Evolutionary conservation across 1,140 invertebrate species (phyloP), one percentile per base, ranked within the genome.

Genomic region (Eciton burchellii): DNA sequence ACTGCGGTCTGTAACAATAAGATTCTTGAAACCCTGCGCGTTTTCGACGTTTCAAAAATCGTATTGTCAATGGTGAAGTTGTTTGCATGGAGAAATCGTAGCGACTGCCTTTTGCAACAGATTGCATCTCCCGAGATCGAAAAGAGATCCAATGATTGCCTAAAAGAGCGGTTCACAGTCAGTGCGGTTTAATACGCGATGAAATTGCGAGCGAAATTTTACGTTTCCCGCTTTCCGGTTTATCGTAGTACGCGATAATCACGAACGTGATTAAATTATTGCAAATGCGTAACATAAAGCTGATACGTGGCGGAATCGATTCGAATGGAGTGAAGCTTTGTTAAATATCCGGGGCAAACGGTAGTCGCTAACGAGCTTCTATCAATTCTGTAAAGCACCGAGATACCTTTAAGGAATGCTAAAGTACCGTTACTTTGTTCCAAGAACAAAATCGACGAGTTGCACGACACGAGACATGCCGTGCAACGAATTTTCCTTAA

Each of bases 401-500:
- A 73, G 68, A 29, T 21, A 66, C 43, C 19, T 62, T 49, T 70
- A 24, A 59, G 24, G 59, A 43, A 14, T 26, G 63, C 49, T 6
- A 6, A 35, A 35, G 35, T 35, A 6, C 35, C 35, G 35, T 35
- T 35, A 35, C 6, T 35, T 6, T 35, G 66, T 76, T 41, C 56
- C 54, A 73, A 43, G 54, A 82, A n/a, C 41, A 45, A 63, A 56
- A 49, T 77, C 60, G 43, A 85, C n/a, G 45, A 72, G 54, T 12
- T 26, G 66, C 71, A 79, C 57, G 76, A 77, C 35, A 35, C 35
- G 35, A 35, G 66, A 77, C 72, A 59, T 49, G 59, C 45, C 14
- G 4, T 35, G 35, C n/a, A n/a, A 74, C 57, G 57, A 74, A 56
- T 45, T 29, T 81, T 88, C 35, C 35, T n/a, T 63, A 29, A 70